Evolutionary conservation across 2,888 invertebrate genomes (phyloP).

Genomic region (Euplagia quadripunctaria): DNA sequence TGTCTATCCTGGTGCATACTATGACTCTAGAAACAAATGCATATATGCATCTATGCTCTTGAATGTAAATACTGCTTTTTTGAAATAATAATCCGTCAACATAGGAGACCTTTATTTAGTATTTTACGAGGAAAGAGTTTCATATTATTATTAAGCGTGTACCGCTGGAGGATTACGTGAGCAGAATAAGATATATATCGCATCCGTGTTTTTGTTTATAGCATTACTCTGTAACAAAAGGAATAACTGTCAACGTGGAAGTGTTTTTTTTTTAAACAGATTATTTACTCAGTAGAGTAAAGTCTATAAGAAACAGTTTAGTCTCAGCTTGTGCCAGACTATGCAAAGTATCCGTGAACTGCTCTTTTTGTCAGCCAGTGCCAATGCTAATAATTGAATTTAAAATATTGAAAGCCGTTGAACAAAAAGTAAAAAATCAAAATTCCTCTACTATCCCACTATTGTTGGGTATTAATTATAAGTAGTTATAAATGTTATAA

Average conservation of each 20-base stretch:
- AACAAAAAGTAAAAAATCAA: neutral
- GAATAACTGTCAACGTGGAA: neutral
- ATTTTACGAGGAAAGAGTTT: conserved; percentile 9
- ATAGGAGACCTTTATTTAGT: neutral
- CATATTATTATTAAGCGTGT: conserved; percentile 14
- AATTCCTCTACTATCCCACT: neutral
- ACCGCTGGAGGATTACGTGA: conserved; percentile 13
- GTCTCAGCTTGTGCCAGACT: neutral
- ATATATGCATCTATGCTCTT: neutral
- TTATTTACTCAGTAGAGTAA: neutral
- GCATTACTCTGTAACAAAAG: neutral
- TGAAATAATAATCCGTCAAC: neutral
- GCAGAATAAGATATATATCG: neutral
- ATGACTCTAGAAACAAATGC: neutral
- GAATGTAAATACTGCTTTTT: neutral
- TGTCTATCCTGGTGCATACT: too few species aligned
- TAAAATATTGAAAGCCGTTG: too few species aligned
- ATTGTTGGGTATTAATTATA: too few species aligned
- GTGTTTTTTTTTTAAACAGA: neutral
- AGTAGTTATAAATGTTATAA: too few species aligned
- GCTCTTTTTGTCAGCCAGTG: too few species aligned
- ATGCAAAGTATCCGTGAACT: too few species aligned
- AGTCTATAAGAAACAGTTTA: neutral
- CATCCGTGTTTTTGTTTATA: conserved; percentile 5
- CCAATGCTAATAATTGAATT: too few species aligned